phyloP scores from a whole-genome alignment of 92 coral and sea anemone genomes.

The Paramuricea clavata region DNA sequence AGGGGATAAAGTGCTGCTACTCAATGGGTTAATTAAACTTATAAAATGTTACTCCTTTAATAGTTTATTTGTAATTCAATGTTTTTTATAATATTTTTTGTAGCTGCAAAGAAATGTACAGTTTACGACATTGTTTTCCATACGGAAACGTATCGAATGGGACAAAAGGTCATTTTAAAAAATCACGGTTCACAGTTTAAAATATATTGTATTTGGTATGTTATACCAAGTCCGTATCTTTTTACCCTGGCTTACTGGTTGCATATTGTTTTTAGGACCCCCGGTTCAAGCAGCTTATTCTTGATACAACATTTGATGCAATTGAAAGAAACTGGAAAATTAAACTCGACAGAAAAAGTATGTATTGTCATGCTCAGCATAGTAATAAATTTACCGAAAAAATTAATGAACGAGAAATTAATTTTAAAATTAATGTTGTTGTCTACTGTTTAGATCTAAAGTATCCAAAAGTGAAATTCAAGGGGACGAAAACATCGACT shows the following conservation, averaged over 20 bases:
- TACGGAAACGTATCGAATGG: conserved; percentile 87
- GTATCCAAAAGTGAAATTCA: conserved; percentile 87
- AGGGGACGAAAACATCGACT: conserved; percentile 92
- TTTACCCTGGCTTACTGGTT: too few relatives aligned
- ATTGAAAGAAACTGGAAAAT: conserved; percentile 77
- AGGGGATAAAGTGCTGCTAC: too few relatives aligned
- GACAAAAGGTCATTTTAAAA: conserved; percentile 71
- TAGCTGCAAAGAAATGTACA: conserved; percentile 91
- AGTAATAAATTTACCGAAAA: too few relatives aligned
- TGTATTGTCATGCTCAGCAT: conserved; percentile 15
- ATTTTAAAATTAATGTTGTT: neutral
- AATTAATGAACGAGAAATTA: neutral
- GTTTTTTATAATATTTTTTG: conserved; percentile 28
- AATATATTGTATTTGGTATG: neutral
- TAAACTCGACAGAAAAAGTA: conserved; percentile 88
- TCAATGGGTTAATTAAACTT: too few relatives aligned
- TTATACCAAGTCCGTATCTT: neutral
- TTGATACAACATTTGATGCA: conserved; percentile 91
- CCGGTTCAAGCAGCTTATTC: conserved; percentile 84
- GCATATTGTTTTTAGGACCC: conserved; percentile 74
- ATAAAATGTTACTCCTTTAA: too few relatives aligned
- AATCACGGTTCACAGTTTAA: neutral
- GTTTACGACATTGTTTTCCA: conserved; percentile 91
- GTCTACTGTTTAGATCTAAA: conserved; percentile 69
- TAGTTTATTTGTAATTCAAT: too few relatives aligned